These are phyloP conservation scores for Rattus rattus DNA, from an alignment of 2,113 vertebrate genomes.

Conservation along the genomic window DNA sequence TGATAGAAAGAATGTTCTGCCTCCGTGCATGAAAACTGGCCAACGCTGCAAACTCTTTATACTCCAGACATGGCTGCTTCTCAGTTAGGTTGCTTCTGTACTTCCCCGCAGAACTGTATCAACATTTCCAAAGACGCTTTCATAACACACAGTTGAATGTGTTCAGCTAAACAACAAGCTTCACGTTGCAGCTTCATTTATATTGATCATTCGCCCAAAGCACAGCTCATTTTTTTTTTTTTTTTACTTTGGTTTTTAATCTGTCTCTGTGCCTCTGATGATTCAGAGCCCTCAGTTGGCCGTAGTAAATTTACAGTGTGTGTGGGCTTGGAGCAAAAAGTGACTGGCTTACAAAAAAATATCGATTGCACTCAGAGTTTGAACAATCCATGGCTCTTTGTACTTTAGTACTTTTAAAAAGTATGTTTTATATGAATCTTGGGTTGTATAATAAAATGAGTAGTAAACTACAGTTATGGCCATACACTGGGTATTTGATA, in stretches of 20 bases:
- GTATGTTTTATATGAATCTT: not conserved
- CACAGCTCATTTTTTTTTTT: conserved; percentile 72
- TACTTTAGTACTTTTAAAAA: conserved; percentile 81
- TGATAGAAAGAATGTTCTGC: not conserved
- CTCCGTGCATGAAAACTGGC: not conserved
- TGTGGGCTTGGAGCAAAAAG: conserved; percentile 87
- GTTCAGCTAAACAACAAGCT: conserved; percentile 59
- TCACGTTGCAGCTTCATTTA: conserved; percentile 79
- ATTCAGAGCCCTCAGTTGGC: conserved; percentile 87
- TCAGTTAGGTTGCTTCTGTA: conserved; percentile 5
- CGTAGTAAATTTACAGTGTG: conserved; percentile 90
- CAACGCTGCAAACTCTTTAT: not conserved
- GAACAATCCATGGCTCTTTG: conserved; percentile 84
- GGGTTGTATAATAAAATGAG: conserved; percentile 63
- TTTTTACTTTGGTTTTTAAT: conserved; percentile 76
- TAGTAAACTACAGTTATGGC: conserved; percentile 62
- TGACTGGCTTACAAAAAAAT: conserved; percentile 86
- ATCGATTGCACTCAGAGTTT: conserved; percentile 90
- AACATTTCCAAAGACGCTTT: conserved; percentile 68
- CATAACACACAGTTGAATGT: conserved; percentile 61
- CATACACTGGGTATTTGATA: not conserved
- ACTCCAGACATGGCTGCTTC: conserved; percentile 12
- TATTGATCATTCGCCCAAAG: conserved; percentile 73
- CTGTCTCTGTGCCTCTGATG: conserved; percentile 86
- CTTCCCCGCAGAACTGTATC: conserved; percentile 36